phyloP scores from a whole-genome alignment of 1,140 invertebrate species.

The Drosophila athabasca region DNA sequence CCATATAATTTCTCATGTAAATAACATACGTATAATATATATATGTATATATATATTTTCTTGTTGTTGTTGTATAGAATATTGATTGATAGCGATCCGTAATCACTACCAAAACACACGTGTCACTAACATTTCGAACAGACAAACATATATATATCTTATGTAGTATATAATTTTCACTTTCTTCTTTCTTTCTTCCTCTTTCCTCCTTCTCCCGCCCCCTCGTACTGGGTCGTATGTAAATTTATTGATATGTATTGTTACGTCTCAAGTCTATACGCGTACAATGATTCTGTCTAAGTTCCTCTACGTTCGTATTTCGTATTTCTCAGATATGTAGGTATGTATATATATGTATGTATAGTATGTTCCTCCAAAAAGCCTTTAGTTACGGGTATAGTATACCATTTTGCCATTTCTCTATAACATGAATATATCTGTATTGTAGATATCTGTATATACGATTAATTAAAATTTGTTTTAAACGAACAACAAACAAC shows the following conservation, averaged over 20 bases:
- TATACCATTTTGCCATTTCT: constrained; percentile 54
- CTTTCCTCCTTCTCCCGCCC: not conserved
- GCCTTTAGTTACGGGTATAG: constrained; percentile 41
- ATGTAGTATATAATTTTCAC: constrained; percentile 32
- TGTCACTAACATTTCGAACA: constrained; percentile 58
- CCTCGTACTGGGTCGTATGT: constrained; percentile 31
- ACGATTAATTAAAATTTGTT: constrained; percentile 27
- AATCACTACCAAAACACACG: constrained; percentile 53
- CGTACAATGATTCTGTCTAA: constrained; percentile 43
- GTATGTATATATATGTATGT: constrained; percentile 37
- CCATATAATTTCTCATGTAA: constrained; percentile 58
- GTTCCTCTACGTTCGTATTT: constrained; percentile 31
- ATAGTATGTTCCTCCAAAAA: constrained; percentile 57
- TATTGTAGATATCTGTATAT: constrained; percentile 10
- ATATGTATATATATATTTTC: not conserved
- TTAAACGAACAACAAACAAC: constrained; percentile 55
- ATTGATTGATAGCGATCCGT: constrained; percentile 25
- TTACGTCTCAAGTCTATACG: constrained; percentile 77
- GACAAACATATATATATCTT: constrained; percentile 53
- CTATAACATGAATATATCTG: constrained; percentile 43
- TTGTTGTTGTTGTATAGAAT: constrained; percentile 45
- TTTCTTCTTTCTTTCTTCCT: constrained; percentile 11
- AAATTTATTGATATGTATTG: constrained; percentile 83
- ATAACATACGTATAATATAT: constrained; percentile 62
- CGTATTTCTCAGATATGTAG: constrained; percentile 4